These are phyloP conservation scores for Ceratoteleas bidentatus DNA, from an alignment of 1,140 invertebrate species.

Conservation along the genomic window DNA sequence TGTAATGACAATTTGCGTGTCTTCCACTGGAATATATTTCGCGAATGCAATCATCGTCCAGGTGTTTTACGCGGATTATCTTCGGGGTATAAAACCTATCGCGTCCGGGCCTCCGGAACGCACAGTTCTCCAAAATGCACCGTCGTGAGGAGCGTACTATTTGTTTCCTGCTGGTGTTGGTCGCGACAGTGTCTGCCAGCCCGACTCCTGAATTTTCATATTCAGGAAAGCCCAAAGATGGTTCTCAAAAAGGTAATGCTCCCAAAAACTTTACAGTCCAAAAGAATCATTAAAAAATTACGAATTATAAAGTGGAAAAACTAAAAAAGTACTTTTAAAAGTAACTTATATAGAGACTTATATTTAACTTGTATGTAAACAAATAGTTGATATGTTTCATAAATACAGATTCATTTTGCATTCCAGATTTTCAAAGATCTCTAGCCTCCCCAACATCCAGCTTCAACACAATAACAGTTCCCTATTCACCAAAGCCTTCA, in stretches of 20 bases:
- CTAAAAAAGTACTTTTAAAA: too few relatives aligned
- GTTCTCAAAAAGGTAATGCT: constrained; percentile 62
- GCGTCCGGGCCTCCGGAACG: constrained; percentile 32
- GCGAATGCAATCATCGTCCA: too few relatives aligned
- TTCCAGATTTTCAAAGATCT: constrained; percentile 69
- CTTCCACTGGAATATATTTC: too few relatives aligned
- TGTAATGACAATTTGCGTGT: too few relatives aligned
- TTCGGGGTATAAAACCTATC: background rate
- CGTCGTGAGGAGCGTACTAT: constrained; percentile 45
- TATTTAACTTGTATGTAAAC: too few relatives aligned
- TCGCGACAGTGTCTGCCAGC: constrained; percentile 44
- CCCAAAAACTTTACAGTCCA: too few relatives aligned
- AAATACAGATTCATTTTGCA: too few relatives aligned
- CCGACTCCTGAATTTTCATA: constrained; percentile 36
- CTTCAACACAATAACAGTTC: constrained; percentile 71
- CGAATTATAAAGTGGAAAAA: too few relatives aligned
- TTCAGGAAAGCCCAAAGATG: constrained; percentile 59
- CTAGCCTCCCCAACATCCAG: constrained; percentile 64
- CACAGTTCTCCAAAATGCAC: constrained; percentile 68
- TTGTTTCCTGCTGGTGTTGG: constrained; percentile 53
- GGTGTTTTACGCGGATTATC: too few relatives aligned
- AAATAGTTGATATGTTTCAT: too few relatives aligned
- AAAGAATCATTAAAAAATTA: too few relatives aligned
- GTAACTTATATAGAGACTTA: too few relatives aligned
- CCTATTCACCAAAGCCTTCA: constrained; percentile 71